Percentiles rank a stretch among this genome's conserved stretches.
Conservation (phyloP, 2,797 vertebrate genomes). For the Alosa sapidissima region DNA sequence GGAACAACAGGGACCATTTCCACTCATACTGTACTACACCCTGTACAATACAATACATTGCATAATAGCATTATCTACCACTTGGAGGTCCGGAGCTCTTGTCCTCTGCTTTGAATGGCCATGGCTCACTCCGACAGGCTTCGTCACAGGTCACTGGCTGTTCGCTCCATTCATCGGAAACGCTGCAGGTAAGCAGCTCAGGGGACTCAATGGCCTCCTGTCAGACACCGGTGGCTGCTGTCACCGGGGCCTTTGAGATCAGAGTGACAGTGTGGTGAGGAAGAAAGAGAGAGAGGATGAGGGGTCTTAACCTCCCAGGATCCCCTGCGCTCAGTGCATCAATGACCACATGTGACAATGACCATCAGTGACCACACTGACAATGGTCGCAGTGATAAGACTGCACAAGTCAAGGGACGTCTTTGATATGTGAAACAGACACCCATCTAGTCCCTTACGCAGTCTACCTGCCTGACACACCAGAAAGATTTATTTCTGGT, state of each 20-base stretch:
- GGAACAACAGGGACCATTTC: background rate
- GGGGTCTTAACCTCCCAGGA: background rate
- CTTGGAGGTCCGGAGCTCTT: background rate
- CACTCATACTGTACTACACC: background rate
- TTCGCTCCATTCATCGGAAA: background rate
- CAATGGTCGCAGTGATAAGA: background rate
- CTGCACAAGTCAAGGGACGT: background rate
- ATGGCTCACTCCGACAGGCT: background rate
- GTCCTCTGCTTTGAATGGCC: background rate
- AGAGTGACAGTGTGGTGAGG: background rate
- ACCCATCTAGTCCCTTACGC: background rate
- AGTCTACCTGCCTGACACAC: background rate
- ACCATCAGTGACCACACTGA: background rate
- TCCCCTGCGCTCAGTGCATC: background rate
- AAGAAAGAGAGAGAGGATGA: background rate
- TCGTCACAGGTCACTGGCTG: background rate
- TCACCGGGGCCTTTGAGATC: background rate
- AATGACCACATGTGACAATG: no score
- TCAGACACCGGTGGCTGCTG: background rate
- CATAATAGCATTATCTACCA: background rate
- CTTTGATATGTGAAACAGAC: background rate
- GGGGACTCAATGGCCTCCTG: background rate
- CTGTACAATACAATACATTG: no score
- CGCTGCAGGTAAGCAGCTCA: background rate
- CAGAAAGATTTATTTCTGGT: background rate